Evolutionary conservation across 2,888 invertebrate species (phyloP), one percentile per base, ranked within the genome.

Genomic region (Coleophora flavipennella): DNA sequence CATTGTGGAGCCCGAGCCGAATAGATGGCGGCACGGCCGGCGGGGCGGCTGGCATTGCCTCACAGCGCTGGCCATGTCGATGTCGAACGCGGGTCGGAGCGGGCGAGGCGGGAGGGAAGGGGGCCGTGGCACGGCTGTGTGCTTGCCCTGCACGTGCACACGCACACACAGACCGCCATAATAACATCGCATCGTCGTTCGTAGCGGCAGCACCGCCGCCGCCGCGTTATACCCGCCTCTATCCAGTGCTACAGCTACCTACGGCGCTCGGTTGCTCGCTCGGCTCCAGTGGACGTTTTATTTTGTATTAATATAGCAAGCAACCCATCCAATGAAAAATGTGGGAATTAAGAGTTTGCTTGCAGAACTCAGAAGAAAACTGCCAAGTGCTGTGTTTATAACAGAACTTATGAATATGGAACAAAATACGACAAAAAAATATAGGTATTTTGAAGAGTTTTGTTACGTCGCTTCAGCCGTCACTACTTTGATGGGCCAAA

Each of bases 1-100:
- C 83, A 84, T 83, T 84, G 83, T 79, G 68, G 74, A 72, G 74
- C 69, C 64, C 68, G 71, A 80, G 73, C 64, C 68, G 71, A 80
- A 74, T 79, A 75, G 78, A 74, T 73, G 79, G 72, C 75, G 77
- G 76, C 69, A 62, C 73, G 71, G 74, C 20, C 6, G 20, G 20
- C 20, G 20, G 20, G 20, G 20, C 20, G 20, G 20, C 20, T 20
- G 20, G 3, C 77, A 74, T 83, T 83, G 81, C 83, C 70, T 76
- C 81, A 81, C 72, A 70, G 67, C 63, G 60, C 68, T 72, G 73
- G 74, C 67, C 75, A 69, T 71, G 75, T 67, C 75, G 71, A n/a
- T n/a, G 65, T 61, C 63, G 66, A 56, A 56, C 57, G 57, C 52
- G 63, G 60, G 59, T 51, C 56, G 59, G 41, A 46, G 57, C 59